Evolutionary conservation across 2,888 invertebrate genomes (phyloP), one percentile per base, ranked within the genome.

Genomic region (Lochmaea crataegi): DNA sequence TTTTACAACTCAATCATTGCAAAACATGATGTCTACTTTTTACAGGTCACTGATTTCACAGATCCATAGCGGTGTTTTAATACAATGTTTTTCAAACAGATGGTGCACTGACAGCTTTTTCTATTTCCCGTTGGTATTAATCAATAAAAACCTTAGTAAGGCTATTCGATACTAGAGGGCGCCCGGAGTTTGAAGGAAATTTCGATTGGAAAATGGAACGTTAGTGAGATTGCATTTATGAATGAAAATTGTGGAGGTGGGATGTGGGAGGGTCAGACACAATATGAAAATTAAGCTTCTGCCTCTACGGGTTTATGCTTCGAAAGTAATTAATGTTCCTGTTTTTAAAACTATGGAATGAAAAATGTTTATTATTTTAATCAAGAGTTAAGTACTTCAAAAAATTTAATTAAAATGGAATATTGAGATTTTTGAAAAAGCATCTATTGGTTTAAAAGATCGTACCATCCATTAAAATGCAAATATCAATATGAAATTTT

Each of bases 41-140:
- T 69, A 63, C 69, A 69, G 63, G 41, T 63, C 63, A 63, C 69
- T 63, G n/a, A 18, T 63, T 69, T 69, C n/a, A 53, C 53, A 51
- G 42, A 26, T 61, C 45, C 45, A 58, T 22, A 5, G 51, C 18
- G 12, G 12, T 18, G 14, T 63, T 70, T 70, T 57, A 70, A 57
- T 64, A 16, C 42, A 18, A 16, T 5, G 53, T 18, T n/a, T 18
- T 11, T 70, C 61, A 5, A 63, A 18, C 64, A 70, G 70, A 64
- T 64, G 70, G 64, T 26, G 64, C 65, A 42, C 16, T n/a, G 42
- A 9, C 48, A 16, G 48, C 48, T 60, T 22, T 26, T 26, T 26
- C 14, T 0, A 58, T 14, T 11, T 58, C 26, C 12, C 32, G n/a
- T 22, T 6, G 38, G 51, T 56, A 26, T 42, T 26, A 56, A 72